Evolutionary conservation across 2,113 vertebrate genomes (phyloP), one percentile per base, ranked within the genome.

Genomic region (Podarcis cretensis): DNA sequence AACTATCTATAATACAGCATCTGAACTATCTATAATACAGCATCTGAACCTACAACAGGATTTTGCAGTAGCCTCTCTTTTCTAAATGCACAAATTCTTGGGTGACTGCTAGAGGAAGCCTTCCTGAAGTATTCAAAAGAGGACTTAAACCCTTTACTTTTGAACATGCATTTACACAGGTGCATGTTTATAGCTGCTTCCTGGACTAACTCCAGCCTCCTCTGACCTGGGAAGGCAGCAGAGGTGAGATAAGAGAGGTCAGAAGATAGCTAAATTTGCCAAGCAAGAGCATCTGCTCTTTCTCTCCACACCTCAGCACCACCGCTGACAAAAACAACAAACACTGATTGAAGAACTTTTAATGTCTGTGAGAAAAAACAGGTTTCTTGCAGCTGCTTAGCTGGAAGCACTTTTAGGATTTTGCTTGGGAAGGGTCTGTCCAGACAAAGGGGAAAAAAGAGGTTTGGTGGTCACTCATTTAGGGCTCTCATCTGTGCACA

Each of bases 381-480:
- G 96, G 95, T 94, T 87, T 87, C 95, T 93, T 92, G 96, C 96
- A 97, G 97, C 96, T 97, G 97, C 94, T 95, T 63, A 84, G 96
- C 97, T 97, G 96, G 96, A 96, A 95, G 91, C 92, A 96, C 95
- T 97, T 97, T 94, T 95, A 95, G 95, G 96, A 93, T 96, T 96
- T 95, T 94, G 94, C 93, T 89, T 35, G 95, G 91, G 92, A 96
- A 95, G 93, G 93, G 93, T 92, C 95, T 96, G 94, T 96, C 96
- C 96, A 87, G 89, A 95, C 94, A 95, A 93, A 91, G 40, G 3
- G 3, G 3, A 95, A 96, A 95, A 95, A 96, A 94, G 94, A 94
- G 21, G 95, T 95, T 94, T 93, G 92, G 90, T 95, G 92, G 93
- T 95, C 94, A 95, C 87, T 93, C 91, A 89, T 84, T 94, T 92